phyloP scores from a whole-genome alignment of 2,797 vertebrate species.

The Acanthurus lineatus region DNA sequence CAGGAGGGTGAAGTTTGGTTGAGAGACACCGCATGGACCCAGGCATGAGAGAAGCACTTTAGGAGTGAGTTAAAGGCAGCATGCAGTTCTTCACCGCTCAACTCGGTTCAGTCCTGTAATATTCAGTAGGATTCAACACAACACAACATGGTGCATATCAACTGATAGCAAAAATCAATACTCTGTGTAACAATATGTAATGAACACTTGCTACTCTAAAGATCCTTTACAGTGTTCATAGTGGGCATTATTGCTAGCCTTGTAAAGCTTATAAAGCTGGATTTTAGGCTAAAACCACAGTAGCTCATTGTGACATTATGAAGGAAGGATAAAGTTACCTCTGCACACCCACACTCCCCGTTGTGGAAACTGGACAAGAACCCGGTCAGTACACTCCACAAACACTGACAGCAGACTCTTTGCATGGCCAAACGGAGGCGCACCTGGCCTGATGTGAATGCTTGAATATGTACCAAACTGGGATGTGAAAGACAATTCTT shows the following conservation, averaged over 20 bases:
- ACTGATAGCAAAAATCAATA: conserved; percentile 54
- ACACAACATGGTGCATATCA: conserved; percentile 69
- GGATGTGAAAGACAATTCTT: conserved; percentile 78
- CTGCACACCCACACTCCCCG: conserved; percentile 64
- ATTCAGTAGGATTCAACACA: conserved; percentile 57
- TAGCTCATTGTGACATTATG: conserved; percentile 68
- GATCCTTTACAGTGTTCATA: conserved; percentile 65
- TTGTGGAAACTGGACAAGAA: conserved; percentile 65
- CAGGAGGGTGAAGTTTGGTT: conserved; percentile 50
- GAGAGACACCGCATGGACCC: conserved; percentile 69
- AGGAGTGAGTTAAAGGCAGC: conserved; percentile 77
- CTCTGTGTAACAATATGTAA: conserved; percentile 56
- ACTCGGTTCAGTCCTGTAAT: conserved; percentile 58
- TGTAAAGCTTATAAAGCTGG: conserved; percentile 62
- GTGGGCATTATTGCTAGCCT: conserved; percentile 64
- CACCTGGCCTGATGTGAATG: conserved; percentile 84
- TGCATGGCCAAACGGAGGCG: conserved; percentile 83
- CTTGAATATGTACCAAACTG: conserved; percentile 79
- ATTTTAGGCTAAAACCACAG: conserved; percentile 59
- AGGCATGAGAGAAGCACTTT: conserved; percentile 82
- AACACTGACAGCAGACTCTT: conserved; percentile 64
- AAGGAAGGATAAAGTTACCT: conserved; percentile 65
- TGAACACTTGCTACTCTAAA: conserved; percentile 62
- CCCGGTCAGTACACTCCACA: conserved; percentile 52
- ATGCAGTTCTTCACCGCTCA: conserved; percentile 74